Percentiles rank a stretch among this genome's conserved stretches.
These are phyloP conservation scores for Xestoiulus laeticollis DNA, from an alignment of 2,888 invertebrate species.

Conservation along the genomic window DNA sequence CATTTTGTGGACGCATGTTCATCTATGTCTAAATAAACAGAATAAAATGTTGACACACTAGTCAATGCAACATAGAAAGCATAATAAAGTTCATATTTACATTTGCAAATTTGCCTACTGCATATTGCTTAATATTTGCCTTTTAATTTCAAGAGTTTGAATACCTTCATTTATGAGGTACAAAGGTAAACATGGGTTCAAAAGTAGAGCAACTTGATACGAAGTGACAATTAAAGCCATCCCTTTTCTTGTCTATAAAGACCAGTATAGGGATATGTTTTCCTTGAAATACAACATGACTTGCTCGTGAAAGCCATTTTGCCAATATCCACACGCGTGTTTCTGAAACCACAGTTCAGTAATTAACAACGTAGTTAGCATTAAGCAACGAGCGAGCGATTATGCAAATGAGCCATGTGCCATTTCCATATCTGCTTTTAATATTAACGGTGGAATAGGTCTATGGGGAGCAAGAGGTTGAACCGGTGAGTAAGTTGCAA, in stretches of 20 bases:
- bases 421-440: constrained; percentile 38
- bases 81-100: too few species aligned
- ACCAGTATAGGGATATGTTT: background rate
- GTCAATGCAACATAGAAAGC: too few species aligned
- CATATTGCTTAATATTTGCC: background rate
- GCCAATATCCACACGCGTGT: background rate
- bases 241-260: too few species aligned
- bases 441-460: constrained; percentile 40
- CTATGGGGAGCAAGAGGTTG: constrained; percentile 18
- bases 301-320: background rate
- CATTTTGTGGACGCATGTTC: background rate
- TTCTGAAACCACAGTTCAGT: constrained; percentile 19
- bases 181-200: background rate
- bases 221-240: too few species aligned
- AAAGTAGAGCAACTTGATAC: too few species aligned
- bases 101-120: too few species aligned
- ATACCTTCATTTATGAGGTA: background rate
- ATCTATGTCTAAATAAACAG: too few species aligned
- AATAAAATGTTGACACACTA: background rate
- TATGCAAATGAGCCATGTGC: constrained; percentile 45
- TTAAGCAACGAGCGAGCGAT: constrained; percentile 42
- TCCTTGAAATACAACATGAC: background rate
- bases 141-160: background rate
- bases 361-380: constrained; percentile 48
- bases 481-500: constrained; percentile 34